A percentile compares a stretch with the other conserved stretches of the same genome.
These are phyloP conservation scores for Asbolus verrucosus DNA, from an alignment of 1,140 invertebrate genomes.

Conservation along the genomic window DNA sequence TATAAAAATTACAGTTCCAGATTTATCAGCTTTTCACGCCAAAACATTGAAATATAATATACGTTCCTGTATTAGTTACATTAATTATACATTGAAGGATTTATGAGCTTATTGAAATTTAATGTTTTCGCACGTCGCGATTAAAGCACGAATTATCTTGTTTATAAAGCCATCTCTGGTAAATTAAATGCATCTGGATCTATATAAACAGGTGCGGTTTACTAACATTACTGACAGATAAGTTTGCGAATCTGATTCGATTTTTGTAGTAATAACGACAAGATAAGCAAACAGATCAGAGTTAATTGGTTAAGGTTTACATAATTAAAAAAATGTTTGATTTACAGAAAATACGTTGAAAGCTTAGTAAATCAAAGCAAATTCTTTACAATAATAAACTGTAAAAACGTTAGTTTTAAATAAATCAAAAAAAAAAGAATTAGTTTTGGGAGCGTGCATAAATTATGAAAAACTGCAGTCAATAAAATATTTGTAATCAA, in stretches of 20 bases:
- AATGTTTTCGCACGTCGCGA: no score
- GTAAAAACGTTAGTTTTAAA: no score
- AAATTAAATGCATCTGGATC: neutral
- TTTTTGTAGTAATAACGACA: constrained; percentile 19
- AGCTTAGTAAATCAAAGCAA: constrained; percentile 3
- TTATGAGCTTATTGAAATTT: no score
- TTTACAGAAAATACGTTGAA: neutral
- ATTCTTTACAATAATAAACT: no score
- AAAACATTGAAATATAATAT: neutral
- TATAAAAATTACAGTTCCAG: no score
- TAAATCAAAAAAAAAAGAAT: no score
- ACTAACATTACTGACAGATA: constrained; percentile 12
- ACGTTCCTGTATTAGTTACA: no score
- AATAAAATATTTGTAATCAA: no score
- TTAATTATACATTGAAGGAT: neutral
- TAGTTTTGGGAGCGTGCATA: no score
- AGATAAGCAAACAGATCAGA: constrained; percentile 18
- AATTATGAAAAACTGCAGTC: no score
- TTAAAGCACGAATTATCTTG: neutral
- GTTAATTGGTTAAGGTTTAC: constrained; percentile 34
- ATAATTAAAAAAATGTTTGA: neutral
- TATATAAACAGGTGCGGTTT: constrained; percentile 20
- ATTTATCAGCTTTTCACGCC: neutral
- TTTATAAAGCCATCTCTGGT: neutral
- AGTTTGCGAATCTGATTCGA: neutral